These are phyloP conservation scores for Sus cebifrons DNA, from an alignment of 2,797 vertebrate genomes.

Conservation along the genomic window DNA sequence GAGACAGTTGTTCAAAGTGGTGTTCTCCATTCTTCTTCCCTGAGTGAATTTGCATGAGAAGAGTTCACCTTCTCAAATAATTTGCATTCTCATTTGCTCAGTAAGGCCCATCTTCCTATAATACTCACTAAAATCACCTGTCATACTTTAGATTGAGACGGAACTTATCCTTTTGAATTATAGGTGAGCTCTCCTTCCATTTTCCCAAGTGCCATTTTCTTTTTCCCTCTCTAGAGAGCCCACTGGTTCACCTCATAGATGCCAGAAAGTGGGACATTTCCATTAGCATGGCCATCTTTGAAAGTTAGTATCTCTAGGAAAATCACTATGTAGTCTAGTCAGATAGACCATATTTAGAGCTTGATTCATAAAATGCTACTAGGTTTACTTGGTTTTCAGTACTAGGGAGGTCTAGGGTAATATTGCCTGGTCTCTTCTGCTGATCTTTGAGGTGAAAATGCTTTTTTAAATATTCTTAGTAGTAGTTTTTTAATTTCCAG, in stretches of 20 bases:
- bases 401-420: neutral
- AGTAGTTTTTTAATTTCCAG: constrained; percentile 26
- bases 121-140: constrained; percentile 14
- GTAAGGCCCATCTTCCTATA: constrained; percentile 3
- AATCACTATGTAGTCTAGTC: neutral
- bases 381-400: constrained; percentile 43
- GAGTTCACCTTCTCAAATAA: constrained; percentile 33
- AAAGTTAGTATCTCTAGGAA: neutral
- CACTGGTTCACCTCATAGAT: neutral
- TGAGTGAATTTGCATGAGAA: constrained; percentile 39
- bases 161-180: constrained; percentile 54
- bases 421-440: constrained; percentile 37
- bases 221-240: neutral
- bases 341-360: neutral
- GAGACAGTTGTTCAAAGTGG: neutral
- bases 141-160: constrained; percentile 25
- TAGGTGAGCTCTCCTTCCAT: neutral
- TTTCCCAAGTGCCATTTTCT: constrained; percentile 35
- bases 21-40: constrained; percentile 30
- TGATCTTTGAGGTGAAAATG: constrained; percentile 6
- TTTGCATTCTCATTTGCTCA: constrained; percentile 58
- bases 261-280: neutral
- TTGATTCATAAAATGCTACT: neutral
- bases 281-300: neutral
- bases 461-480: constrained; percentile 42